phyloP scores from a whole-genome alignment of 2,888 invertebrate genomes.

The Leucophenga montana region DNA sequence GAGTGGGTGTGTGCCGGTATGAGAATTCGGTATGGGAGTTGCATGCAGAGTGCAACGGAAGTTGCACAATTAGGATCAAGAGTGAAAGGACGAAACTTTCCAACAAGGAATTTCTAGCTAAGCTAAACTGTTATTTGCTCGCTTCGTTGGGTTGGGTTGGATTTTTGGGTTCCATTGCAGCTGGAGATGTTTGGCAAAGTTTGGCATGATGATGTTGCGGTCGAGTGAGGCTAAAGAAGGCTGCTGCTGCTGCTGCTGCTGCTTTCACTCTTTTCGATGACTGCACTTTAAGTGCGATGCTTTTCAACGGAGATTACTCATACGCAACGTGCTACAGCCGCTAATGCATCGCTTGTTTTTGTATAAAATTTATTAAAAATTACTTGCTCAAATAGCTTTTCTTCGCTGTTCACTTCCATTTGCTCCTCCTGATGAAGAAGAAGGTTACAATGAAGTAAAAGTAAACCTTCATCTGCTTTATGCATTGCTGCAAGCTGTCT shows the following conservation, averaged over 20 bases:
- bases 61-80: slow-evolving; percentile 63
- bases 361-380: slow-evolving; percentile 13
- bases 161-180: not conserved
- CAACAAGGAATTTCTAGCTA: slow-evolving; percentile 23
- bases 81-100: slow-evolving; percentile 52
- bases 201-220: slow-evolving; percentile 1
- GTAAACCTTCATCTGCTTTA: not conserved
- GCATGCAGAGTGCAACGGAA: slow-evolving; percentile 45
- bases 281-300: not conserved
- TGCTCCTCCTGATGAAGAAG: not conserved
- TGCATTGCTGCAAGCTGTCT: slow-evolving; percentile 23
- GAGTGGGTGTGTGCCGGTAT: slow-evolving; percentile 36
- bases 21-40: slow-evolving; percentile 25
- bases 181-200: not conserved
- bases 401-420: not conserved
- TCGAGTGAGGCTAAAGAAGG: not conserved
- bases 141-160: slow-evolving; percentile 5
- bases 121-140: slow-evolving; percentile 22
- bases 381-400: not conserved
- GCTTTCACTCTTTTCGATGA: not conserved
- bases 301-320: slow-evolving; percentile 1
- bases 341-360: not conserved
- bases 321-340: slow-evolving; percentile 14
- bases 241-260: not conserved
- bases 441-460: not conserved